A percentile compares a stretch with the other conserved stretches of the same genome.
Conservation (phyloP, 2,113 vertebrate species). For the Stomatorhinus ivindoensis region DNA sequence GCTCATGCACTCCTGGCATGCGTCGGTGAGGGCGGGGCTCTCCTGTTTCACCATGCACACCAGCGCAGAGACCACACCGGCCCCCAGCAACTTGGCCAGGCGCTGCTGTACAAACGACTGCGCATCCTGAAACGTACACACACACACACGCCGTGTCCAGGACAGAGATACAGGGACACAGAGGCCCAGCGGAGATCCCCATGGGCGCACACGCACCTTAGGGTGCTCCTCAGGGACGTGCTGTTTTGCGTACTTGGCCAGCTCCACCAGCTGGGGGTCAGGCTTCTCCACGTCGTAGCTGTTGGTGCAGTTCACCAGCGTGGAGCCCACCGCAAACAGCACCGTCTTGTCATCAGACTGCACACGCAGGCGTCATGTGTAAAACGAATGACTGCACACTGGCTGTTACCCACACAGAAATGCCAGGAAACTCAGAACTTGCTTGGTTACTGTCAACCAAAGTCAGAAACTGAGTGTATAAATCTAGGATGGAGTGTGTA, state of each 20-base stretch:
- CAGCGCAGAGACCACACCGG: constrained; percentile 83
- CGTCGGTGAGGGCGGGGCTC: constrained; percentile 72
- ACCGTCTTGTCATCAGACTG: constrained; percentile 88
- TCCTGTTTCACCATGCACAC: constrained; percentile 90
- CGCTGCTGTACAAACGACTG: constrained; percentile 69
- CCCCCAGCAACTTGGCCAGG: constrained; percentile 74
- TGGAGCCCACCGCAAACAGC: constrained; percentile 85
- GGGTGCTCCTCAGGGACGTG: constrained; percentile 92
- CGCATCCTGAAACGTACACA: constrained; percentile 69
- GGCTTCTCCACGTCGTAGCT: constrained; percentile 89
- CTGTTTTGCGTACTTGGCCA: constrained; percentile 95
- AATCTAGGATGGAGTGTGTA: neutral
- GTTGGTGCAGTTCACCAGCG: constrained; percentile 92
- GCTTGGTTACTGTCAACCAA: neutral
- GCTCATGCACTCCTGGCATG: constrained; percentile 85
- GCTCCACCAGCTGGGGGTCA: constrained; percentile 89
- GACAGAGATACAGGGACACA: neutral
- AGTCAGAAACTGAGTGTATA: no score
- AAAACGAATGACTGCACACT: neutral
- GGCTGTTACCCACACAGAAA: neutral
- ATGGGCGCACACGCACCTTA: constrained; percentile 62
- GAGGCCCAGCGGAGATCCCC: neutral
- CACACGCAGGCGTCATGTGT: neutral
- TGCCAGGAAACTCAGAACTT: neutral
- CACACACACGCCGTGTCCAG: neutral